Percentiles rank a stretch among this genome's conserved stretches.
Conservation (phyloP, 2,113 vertebrate species). For the Burhinus bistriatus region DNA sequence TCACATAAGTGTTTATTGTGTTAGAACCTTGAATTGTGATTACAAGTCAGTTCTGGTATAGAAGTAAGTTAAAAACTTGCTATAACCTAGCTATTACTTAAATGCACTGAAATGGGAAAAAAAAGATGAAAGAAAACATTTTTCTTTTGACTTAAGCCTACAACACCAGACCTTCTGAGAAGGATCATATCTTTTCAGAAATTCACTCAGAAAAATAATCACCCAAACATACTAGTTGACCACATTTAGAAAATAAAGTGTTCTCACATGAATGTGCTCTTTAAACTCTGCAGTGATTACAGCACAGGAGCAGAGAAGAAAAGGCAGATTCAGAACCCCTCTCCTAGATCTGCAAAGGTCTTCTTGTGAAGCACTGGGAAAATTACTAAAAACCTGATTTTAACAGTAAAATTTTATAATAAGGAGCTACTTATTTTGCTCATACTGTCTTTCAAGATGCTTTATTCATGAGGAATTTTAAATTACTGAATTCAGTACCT, state of each 20-base stretch:
- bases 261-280: conserved; percentile 30
- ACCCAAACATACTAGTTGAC: not conserved
- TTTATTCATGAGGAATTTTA: not conserved
- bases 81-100: not conserved
- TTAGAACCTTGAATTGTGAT: not conserved
- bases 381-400: not conserved
- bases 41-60: not conserved
- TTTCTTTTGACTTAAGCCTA: not conserved
- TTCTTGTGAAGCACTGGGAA: not conserved
- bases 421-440: not conserved
- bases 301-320: not conserved
- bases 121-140: not conserved
- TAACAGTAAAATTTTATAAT: not conserved
- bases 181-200: too few relatives aligned
- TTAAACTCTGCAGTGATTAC: not conserved
- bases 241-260: not conserved
- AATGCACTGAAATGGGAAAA: not conserved
- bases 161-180: not conserved
- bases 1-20: not conserved
- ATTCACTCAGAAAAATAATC: not conserved
- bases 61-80: not conserved
- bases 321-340: not conserved
- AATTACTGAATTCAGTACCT: not conserved
- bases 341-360: not conserved
- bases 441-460: not conserved